Conservation (phyloP, 1,140 invertebrate species). For the Drosophila sp. region DNA sequence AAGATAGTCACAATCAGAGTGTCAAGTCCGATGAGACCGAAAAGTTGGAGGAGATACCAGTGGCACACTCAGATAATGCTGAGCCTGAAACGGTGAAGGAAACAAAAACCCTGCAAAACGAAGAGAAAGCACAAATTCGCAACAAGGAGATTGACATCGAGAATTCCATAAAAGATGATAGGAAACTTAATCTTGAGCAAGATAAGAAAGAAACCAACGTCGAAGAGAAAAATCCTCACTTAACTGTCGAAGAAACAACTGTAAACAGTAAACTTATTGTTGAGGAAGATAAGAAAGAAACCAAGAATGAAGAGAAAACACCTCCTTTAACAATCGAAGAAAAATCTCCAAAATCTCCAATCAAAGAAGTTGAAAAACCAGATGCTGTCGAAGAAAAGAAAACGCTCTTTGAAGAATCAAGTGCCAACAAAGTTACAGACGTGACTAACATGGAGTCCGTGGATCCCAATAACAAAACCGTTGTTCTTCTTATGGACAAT, state of each 20-base stretch:
- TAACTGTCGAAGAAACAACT: too few relatives aligned
- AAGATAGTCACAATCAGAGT: constrained; percentile 8
- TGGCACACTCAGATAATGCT: background rate
- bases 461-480: constrained; percentile 72
- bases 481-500: constrained; percentile 77
- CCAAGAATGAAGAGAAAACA: background rate
- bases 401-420: background rate
- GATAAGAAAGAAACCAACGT: too few relatives aligned
- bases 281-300: background rate
- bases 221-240: too few relatives aligned
- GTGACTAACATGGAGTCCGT: constrained; percentile 47
- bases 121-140: constrained; percentile 55
- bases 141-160: constrained; percentile 38
- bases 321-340: background rate
- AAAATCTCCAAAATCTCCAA: background rate
- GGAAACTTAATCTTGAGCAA: background rate
- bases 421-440: constrained; percentile 30
- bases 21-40: constrained; percentile 57
- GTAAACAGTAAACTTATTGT: background rate
- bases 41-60: constrained; percentile 29
- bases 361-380: background rate
- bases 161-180: constrained; percentile 4
- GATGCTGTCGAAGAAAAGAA: background rate
- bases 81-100: constrained; percentile 64
- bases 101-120: constrained; percentile 63